Evolutionary conservation across 1,140 invertebrate species (phyloP).

Genomic region (Nomia melanderi): DNA sequence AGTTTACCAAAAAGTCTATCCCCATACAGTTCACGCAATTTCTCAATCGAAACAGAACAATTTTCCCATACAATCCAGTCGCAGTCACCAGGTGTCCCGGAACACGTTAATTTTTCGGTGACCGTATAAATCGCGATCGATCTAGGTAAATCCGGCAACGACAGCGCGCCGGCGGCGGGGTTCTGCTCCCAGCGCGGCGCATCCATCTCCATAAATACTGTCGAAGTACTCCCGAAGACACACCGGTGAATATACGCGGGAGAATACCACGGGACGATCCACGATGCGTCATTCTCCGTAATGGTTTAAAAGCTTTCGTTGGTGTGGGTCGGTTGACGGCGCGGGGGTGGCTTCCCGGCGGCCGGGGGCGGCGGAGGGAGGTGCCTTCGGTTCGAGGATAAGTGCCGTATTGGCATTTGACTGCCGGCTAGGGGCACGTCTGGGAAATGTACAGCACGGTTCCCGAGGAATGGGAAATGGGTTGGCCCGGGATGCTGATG

Average conservation of each 20-base stretch:
- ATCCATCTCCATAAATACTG: constrained; percentile 63
- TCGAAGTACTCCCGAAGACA: constrained; percentile 57
- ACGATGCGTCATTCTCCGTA: constrained; percentile 65
- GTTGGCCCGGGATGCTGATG: constrained; percentile 63
- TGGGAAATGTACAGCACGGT: constrained; percentile 63
- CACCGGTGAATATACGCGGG: constrained; percentile 45
- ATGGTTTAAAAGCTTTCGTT: constrained; percentile 69
- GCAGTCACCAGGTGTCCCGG: too few species aligned
- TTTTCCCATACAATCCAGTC: too few species aligned
- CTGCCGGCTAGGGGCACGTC: constrained; percentile 63
- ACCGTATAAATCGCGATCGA: constrained; percentile 10
- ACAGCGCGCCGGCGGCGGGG: neutral
- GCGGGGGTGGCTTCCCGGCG: neutral
- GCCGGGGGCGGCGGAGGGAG: neutral
- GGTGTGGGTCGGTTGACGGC: constrained; percentile 4
- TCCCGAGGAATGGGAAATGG: constrained; percentile 65
- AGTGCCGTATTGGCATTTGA: constrained; percentile 70
- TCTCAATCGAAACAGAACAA: too few species aligned
- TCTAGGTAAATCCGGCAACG: neutral
- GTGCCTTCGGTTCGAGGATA: constrained; percentile 49
- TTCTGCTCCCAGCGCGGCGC: constrained; percentile 28
- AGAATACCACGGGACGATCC: constrained; percentile 58
- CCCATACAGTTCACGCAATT: neutral
- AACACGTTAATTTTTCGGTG: constrained; percentile 3
- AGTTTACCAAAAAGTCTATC: too few species aligned